Percentiles rank a stretch among this genome's conserved stretches.
These are phyloP conservation scores for Oceanites oceanicus DNA, from an alignment of 2,113 vertebrate species.

Conservation along the genomic window DNA sequence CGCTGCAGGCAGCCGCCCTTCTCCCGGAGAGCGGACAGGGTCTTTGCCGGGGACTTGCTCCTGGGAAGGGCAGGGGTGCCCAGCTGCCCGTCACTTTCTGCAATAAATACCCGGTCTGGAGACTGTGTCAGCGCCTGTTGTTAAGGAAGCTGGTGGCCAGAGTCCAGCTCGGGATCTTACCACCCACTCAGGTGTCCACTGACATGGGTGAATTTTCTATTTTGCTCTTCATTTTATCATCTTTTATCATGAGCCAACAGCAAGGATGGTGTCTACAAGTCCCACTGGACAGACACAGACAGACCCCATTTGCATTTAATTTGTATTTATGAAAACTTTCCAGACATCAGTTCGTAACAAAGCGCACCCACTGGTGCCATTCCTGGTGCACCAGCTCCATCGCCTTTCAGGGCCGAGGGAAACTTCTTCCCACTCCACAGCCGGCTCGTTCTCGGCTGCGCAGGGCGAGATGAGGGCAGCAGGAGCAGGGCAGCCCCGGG, in stretches of 20 bases:
- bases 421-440: rapidly evolving
- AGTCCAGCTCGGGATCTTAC: rapidly evolving
- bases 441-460: rapidly evolving
- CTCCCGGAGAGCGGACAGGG: too few species aligned
- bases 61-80: background rate
- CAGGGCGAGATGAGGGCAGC: rapidly evolving
- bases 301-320: background rate
- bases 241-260: too few species aligned
- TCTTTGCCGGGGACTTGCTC: background rate
- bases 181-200: rapidly evolving
- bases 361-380: rapidly evolving
- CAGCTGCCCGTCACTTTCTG: rapidly evolving
- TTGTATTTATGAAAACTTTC: slow-evolving; percentile 17
- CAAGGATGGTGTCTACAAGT: rapidly evolving
- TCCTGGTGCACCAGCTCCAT: background rate
- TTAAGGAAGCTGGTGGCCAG: background rate
- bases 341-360: background rate
- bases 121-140: rapidly evolving
- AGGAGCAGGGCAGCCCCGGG: background rate
- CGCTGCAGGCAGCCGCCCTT: background rate
- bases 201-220: background rate
- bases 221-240: background rate
- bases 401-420: rapidly evolving
- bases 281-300: rapidly evolving
- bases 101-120: background rate